Conservation (phyloP, 2,888 invertebrate species). For the Erebia aethiops region DNA sequence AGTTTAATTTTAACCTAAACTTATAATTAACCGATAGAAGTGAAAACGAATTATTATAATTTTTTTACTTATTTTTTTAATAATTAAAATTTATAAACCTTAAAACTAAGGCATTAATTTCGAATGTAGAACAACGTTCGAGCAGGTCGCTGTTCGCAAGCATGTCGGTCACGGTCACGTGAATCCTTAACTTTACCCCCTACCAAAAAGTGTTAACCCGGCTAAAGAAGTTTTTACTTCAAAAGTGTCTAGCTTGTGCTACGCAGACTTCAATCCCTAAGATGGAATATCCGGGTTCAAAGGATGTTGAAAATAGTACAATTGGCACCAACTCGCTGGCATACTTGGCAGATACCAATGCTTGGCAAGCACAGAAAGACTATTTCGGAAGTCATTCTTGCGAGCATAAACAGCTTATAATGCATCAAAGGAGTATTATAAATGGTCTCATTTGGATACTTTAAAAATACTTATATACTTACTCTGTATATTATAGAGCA, state of each 20-base stretch:
- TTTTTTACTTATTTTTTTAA: too few species aligned
- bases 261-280: constrained; percentile 18
- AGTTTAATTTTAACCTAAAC: too few species aligned
- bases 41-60: too few species aligned
- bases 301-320: constrained; percentile 52
- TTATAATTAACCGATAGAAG: too few species aligned
- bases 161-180: too few species aligned
- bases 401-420: constrained; percentile 42
- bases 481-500: background rate
- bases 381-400: constrained; percentile 47
- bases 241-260: constrained; percentile 6
- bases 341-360: constrained; percentile 53
- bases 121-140: too few species aligned
- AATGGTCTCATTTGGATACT: constrained; percentile 30
- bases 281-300: constrained; percentile 30
- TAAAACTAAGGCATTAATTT: too few species aligned
- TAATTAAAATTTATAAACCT: too few species aligned
- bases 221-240: too few species aligned
- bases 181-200: too few species aligned
- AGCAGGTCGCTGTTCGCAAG: too few species aligned
- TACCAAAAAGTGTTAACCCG: too few species aligned
- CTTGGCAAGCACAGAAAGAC: constrained; percentile 44
- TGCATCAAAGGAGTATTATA: constrained; percentile 38
- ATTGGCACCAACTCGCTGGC: constrained; percentile 58
- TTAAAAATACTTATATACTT: constrained; percentile 4